phyloP scores from a whole-genome alignment of 2,113 vertebrate genomes.

The Coptodon rendalli region DNA sequence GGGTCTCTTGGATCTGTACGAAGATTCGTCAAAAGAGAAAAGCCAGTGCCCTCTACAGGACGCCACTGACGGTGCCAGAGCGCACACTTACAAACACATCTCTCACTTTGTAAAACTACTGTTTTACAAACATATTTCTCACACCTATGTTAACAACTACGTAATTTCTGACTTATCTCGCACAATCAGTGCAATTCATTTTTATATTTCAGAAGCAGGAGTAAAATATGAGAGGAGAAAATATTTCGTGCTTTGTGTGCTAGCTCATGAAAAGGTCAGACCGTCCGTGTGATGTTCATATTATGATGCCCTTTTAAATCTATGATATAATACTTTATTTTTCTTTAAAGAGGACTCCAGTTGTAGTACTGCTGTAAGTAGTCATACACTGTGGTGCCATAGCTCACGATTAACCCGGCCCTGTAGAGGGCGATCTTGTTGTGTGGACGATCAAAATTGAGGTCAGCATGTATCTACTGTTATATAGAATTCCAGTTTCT shows the following conservation, averaged over 20 bases:
- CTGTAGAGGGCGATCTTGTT: slow-evolving; percentile 36
- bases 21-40: slow-evolving; percentile 52
- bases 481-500: background rate
- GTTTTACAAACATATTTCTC: background rate
- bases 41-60: slow-evolving; percentile 67
- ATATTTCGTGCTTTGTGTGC: background rate
- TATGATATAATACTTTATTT: background rate
- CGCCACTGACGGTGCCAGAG: background rate
- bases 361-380: background rate
- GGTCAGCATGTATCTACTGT: background rate
- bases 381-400: background rate
- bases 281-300: background rate
- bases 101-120: background rate
- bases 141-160: background rate
- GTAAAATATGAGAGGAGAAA: background rate
- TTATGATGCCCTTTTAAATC: background rate
- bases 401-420: background rate
- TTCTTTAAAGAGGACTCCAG: background rate
- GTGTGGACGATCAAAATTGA: background rate
- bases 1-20: background rate
- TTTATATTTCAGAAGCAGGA: background rate
- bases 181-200: background rate
- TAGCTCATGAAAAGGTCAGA: background rate
- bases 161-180: background rate
- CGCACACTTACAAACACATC: background rate